Conservation (phyloP, 2,888 invertebrate genomes). For the Steinernema carpocapsae region DNA sequence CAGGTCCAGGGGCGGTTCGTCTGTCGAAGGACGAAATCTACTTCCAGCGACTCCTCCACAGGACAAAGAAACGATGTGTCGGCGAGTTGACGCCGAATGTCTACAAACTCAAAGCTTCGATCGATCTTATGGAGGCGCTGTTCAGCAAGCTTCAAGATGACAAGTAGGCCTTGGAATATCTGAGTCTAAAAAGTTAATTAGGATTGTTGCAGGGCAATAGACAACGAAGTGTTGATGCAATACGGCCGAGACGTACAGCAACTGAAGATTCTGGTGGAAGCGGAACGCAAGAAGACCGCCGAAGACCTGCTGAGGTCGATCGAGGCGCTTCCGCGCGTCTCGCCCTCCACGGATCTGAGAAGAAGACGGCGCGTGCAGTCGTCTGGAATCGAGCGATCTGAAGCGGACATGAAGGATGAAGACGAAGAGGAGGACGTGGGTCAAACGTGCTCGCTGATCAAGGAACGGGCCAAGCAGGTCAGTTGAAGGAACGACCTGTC, state of each 20-base stretch:
- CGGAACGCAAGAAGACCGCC: conserved; percentile 50
- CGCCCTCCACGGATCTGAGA: conserved; percentile 38
- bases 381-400: too few species aligned
- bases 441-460: conserved; percentile 44
- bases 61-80: conserved; percentile 55
- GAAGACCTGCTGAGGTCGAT: conserved; percentile 44
- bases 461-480: conserved; percentile 43
- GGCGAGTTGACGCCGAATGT: conserved; percentile 48
- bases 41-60: conserved; percentile 57
- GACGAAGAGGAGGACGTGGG: conserved; percentile 37
- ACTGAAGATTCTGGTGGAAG: conserved; percentile 53
- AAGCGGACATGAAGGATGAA: not conserved
- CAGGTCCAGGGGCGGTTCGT: not conserved
- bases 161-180: conserved; percentile 37
- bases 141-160: conserved; percentile 48
- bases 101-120: conserved; percentile 43
- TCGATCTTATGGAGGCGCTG: conserved; percentile 45
- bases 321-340: conserved; percentile 41
- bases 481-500: not conserved
- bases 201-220: conserved; percentile 40
- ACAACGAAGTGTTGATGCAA: conserved; percentile 51
- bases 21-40: conserved; percentile 50
- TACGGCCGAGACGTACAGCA: conserved; percentile 54
- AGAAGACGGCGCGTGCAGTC: conserved; percentile 16
- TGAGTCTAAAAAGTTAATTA: not conserved